These are phyloP conservation scores for Sipha maydis DNA, from an alignment of 2,888 invertebrate genomes.

Conservation along the genomic window DNA sequence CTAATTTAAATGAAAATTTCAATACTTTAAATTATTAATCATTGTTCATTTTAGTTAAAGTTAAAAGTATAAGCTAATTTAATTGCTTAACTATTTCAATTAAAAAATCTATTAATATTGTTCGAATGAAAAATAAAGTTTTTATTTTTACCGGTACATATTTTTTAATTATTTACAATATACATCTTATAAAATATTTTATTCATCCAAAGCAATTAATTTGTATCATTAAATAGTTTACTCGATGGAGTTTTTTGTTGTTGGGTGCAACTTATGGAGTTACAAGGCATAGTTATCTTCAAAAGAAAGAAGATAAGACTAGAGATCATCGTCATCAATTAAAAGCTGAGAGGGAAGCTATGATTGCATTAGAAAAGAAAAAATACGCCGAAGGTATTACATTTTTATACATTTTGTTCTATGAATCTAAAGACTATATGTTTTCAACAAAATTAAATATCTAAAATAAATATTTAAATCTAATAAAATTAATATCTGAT, in stretches of 20 bases:
- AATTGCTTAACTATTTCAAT: neutral
- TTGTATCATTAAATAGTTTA: constrained; percentile 72
- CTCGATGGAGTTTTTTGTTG: constrained; percentile 81
- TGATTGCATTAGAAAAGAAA: constrained; percentile 79
- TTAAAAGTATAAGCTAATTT: no score
- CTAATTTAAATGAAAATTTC: neutral
- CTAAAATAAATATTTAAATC: no score
- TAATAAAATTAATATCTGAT: no score
- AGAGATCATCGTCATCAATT: constrained; percentile 70
- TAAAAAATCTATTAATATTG: neutral
- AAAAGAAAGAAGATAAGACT: constrained; percentile 72
- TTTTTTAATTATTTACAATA: no score
- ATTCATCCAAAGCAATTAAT: neutral
- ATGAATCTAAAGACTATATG: neutral
- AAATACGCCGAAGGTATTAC: constrained; percentile 72
- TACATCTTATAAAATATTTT: no score
- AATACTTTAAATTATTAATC: neutral
- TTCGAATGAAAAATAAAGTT: neutral
- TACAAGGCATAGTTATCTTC: constrained; percentile 68
- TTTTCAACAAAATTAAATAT: no score
- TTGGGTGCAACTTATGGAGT: constrained; percentile 81
- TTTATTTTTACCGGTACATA: no score
- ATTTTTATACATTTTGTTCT: neutral
- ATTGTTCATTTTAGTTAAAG: no score
- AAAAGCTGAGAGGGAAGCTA: constrained; percentile 76